These are phyloP conservation scores for Glaucopsyche alexis DNA, from an alignment of 2,888 invertebrate species.

Conservation along the genomic window DNA sequence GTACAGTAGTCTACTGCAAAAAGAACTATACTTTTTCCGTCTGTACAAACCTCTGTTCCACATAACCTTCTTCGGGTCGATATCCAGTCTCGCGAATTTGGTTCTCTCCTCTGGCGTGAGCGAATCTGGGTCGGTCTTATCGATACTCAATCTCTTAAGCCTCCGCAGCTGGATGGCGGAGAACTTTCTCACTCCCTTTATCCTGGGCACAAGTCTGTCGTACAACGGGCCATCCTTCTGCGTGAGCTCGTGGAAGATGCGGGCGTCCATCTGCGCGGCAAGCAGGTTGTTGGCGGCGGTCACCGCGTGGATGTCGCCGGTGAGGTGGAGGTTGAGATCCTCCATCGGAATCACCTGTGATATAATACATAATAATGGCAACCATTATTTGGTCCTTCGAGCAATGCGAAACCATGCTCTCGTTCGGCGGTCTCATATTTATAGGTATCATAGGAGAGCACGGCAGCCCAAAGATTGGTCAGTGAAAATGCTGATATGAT, in stretches of 20 bases:
- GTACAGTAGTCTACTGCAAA: too few species aligned
- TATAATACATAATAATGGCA: background rate
- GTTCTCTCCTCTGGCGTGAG: conserved; percentile 89
- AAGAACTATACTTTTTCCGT: too few species aligned
- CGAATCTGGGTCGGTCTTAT: conserved; percentile 89
- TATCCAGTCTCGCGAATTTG: conserved; percentile 92
- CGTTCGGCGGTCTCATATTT: too few species aligned
- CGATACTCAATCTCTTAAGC: conserved; percentile 87
- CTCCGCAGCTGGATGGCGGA: conserved; percentile 91
- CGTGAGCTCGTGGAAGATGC: conserved; percentile 97
- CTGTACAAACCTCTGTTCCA: conserved; percentile 90
- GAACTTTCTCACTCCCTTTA: conserved; percentile 91
- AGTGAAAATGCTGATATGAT: too few species aligned
- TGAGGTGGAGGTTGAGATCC: conserved; percentile 98
- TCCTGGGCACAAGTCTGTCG: conserved; percentile 91
- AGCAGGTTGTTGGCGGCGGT: conserved; percentile 97
- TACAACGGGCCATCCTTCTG: conserved; percentile 92
- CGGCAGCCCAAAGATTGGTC: background rate
- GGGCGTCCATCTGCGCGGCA: conserved; percentile 98
- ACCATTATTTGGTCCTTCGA: background rate
- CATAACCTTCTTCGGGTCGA: conserved; percentile 92
- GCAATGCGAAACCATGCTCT: too few species aligned
- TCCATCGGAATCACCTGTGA: conserved; percentile 98
- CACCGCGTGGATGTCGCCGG: conserved; percentile 99
- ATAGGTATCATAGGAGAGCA: background rate